phyloP scores from a whole-genome alignment of 2,888 invertebrate genomes.

The Amphipyra tragopoginis region DNA sequence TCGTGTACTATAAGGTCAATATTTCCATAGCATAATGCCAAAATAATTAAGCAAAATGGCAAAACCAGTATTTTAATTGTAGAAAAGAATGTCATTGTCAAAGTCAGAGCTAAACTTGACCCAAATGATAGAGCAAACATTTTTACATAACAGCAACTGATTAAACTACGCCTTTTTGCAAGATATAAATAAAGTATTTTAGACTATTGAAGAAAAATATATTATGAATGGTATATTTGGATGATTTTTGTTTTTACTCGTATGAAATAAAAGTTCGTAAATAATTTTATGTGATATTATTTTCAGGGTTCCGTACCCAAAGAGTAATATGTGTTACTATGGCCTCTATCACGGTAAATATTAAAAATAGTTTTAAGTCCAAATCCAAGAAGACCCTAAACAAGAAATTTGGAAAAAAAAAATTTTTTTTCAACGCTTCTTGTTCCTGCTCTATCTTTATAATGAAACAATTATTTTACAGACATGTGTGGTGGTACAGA shows the following conservation, averaged over 20 bases:
- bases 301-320: no score
- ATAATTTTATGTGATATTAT: background rate
- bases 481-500: no score
- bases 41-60: constrained; percentile 15
- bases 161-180: constrained; percentile 29
- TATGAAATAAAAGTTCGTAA: background rate
- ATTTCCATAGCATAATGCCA: constrained; percentile 4
- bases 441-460: no score
- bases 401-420: no score
- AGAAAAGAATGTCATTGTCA: constrained; percentile 53
- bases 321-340: no score
- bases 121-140: constrained; percentile 64
- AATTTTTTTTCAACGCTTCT: no score
- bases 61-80: constrained; percentile 21
- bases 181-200: constrained; percentile 1
- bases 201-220: background rate
- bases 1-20: constrained; percentile 5
- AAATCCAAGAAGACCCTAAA: no score
- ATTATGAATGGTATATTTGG: background rate
- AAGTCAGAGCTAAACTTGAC: constrained; percentile 68
- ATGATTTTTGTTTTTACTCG: background rate
- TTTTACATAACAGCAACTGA: constrained; percentile 65
- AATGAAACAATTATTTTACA: no score
- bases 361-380: no score
- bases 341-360: no score